Evolutionary conservation across 2,113 vertebrate species (phyloP), one percentile per base, ranked within the genome.

Genomic region (Thomomys bottae): DNA sequence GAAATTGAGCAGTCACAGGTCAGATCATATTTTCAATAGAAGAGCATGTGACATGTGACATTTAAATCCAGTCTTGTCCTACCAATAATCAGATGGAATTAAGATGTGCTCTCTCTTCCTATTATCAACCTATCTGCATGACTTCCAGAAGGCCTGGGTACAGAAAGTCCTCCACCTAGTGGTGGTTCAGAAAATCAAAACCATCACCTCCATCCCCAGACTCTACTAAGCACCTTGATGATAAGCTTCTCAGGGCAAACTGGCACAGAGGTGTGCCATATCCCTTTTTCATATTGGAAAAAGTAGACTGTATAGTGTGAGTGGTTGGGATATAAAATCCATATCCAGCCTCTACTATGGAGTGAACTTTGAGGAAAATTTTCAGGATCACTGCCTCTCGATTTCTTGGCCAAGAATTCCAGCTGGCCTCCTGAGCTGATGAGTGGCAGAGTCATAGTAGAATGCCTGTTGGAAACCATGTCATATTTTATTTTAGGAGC

Each of bases 161-260:
- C 34, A 23, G 14, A 73, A 89, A 93, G 61, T 77, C 40, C 70
- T 79, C 78, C 45, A 81, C 11, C 64, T 78, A 68, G 70, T 87
- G 64, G 72, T 38, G 77, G 49, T 90, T 93, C 36, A 83, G 49
- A 94, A 90, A 86, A 64, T 84, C n/a, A 92, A 59, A 90, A 40
- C 32, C 23, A 32, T 38, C 14, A 67, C 18, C 36, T 84, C 63
- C 54, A 42, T 57, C 26, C 59, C 77, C 57, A 89, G 26, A 89
- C 15, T 3, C 10, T 72, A 66, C 5, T 63, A 34, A 89, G 71
- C 40, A 79, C 38, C 20, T 49, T 84, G 18, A 5, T 54, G 14
- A 54, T 72, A 61, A 21, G 23, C 54, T 6, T n/a, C 21, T 54
- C 14, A 32, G 63, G 18, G 59, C 84, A 83, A 94, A 72, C 21